phyloP scores from a whole-genome alignment of 2,113 vertebrate genomes.

The Spermophilus dauricus region DNA sequence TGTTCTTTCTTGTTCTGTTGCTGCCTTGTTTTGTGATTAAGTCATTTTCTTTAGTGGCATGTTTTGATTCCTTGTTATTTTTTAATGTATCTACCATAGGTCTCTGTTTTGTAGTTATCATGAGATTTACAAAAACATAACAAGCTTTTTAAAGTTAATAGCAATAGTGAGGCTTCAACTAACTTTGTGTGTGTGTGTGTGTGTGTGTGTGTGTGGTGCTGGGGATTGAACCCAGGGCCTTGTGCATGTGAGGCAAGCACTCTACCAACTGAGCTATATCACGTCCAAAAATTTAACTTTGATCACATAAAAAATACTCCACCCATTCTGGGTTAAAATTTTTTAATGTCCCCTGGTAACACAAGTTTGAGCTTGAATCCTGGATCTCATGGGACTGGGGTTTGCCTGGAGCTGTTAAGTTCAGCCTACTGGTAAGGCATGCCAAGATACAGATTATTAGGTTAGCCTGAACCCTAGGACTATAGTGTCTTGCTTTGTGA shows the following conservation, averaged over 20 bases:
- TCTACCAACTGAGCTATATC: too few relatives aligned
- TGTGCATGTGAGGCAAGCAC: too few relatives aligned
- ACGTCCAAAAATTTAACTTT: neutral
- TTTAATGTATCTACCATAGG: neutral
- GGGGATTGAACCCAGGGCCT: too few relatives aligned
- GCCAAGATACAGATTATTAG: neutral
- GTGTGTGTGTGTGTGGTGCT: too few relatives aligned
- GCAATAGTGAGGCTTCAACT: too few relatives aligned
- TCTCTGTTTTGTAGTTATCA: neutral
- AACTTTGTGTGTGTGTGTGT: too few relatives aligned
- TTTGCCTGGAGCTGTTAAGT: neutral
- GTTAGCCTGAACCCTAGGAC: neutral
- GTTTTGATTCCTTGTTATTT: neutral
- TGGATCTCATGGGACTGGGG: neutral
- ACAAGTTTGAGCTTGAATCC: neutral
- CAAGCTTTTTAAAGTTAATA: neutral
- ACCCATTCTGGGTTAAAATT: neutral
- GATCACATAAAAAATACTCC: neutral
- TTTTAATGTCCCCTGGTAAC: neutral
- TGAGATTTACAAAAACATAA: neutral
- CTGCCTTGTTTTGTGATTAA: neutral
- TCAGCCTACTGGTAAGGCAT: neutral
- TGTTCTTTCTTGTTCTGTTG: neutral
- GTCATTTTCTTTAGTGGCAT: neutral
- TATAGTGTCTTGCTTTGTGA: neutral